Evolutionary conservation across 2,888 invertebrate genomes (phyloP), one percentile per base, ranked within the genome.

Genomic region (Dryobota labecula): DNA sequence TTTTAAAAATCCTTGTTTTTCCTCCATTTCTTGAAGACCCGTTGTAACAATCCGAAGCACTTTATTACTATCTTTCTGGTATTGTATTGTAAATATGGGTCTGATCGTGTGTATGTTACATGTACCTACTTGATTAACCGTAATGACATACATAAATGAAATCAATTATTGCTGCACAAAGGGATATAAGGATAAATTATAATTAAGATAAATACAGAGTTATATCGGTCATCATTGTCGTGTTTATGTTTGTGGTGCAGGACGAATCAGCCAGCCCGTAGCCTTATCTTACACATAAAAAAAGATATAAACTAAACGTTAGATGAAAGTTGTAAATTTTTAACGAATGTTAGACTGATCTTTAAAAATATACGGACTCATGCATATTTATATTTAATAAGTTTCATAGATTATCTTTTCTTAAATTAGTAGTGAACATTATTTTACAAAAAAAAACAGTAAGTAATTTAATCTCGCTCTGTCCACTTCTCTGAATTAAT

Each of bases 341-440:
- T 94, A 95, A 93, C 95, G 95, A 95, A 95, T 94, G 94, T 95
- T 95, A 95, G 95, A 95, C 96, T 95, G 95, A 95, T 94, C 92
- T 95, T 94, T 94, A 93, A 94, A 93, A 92, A 92, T 93, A 92
- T 94, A 94, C 91, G 93, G 94, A 93, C 92, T 91, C 88, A 90
- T 89, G 90, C 87, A 88, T 47, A 71, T 49, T 71, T 80, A 53
- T 91, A 89, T 87, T 89, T 88, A 83, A 90, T 94, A 94, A 93
- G 93, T 94, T 93, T 91, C 88, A 90, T 93, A 92, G 90, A 80
- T 82, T 90, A 90, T 88, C 87, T 91, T 92, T 90, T 91, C 85
- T 89, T 90, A n/a, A n/a, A 86, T 87, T 87, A 85, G n/a, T 88
- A 88, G 84, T 84, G 70, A 86, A 84, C 62, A 86, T 92, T 78